Evolutionary conservation across 2,113 vertebrate genomes (phyloP), one percentile per base, ranked within the genome.

Genomic region (Fregata magnificens): DNA sequence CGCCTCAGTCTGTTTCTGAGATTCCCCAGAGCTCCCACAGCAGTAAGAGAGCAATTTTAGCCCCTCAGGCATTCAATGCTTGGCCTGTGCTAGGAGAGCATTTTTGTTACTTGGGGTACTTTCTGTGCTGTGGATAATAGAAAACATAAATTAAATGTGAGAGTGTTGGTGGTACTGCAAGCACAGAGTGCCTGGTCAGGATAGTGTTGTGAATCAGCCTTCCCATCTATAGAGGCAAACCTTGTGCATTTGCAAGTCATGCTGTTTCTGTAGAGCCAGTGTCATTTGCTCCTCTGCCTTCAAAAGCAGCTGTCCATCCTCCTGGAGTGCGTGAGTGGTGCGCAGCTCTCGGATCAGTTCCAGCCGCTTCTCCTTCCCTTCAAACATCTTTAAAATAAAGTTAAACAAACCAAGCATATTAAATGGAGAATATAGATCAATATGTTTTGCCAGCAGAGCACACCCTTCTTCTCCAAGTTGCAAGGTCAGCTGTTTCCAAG

Each of bases 331-430:
- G 0, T 99, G 98, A 34, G 98, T 98, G 26, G 97, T 98, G 62
- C 99, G 99, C 65, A 99, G 92, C 90, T 99, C 99, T 84, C 66
- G 98, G 95, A 99, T 99, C 92, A 99, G 97, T 32, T 99, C 99
- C 81, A 98, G 42, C 0, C 97, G 95, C 96, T 98, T 99, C 94
- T 99, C 98, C 81, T 99, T 99, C 52, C 98, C 98, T 95, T 99
- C 98, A 97, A 99, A 99, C 98, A 99, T 99, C 99, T 99, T 96
- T 19, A 88, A 96, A 88, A 96, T 32, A 82, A 50, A 95, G 58
- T 65, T 59, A 86, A 89, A 62, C 70, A 66, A 66, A 78, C 18
- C 22, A n/a, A 81, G 34, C 55, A 73, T 47, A 71, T 85, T 55
- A 88, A 80, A 87, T 20, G 29, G 84, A 65, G 50, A 63, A 32